These are phyloP conservation scores for Tyrophagus putrescentiae DNA, from an alignment of 1,140 invertebrate species.

Conservation along the genomic window DNA sequence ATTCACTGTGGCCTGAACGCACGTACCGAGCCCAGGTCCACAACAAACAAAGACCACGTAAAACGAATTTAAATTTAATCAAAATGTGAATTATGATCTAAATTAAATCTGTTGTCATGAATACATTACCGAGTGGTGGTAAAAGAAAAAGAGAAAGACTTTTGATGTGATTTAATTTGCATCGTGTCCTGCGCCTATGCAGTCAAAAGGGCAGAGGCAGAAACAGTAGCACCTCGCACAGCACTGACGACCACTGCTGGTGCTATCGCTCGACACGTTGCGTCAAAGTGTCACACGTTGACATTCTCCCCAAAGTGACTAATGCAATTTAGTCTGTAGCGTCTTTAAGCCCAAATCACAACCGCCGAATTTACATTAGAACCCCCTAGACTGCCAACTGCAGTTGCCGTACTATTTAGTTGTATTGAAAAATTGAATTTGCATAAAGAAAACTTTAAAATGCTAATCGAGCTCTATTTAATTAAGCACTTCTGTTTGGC, in stretches of 20 bases:
- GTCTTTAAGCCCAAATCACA: background rate
- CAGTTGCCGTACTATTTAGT: background rate
- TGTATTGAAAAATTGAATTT: no score
- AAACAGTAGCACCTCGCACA: no score
- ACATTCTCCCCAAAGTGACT: slow-evolving; percentile 4
- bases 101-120: slow-evolving; percentile 12
- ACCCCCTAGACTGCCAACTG: background rate
- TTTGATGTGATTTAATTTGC: no score
- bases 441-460: slow-evolving; percentile 7
- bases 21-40: no score
- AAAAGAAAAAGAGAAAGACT: background rate
- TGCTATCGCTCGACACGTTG: background rate
- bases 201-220: no score
- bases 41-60: no score
- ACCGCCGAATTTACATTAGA: no score
- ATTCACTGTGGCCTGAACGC: no score
- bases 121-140: background rate
- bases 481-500: no score
- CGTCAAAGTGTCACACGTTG: background rate
- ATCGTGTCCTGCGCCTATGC: no score
- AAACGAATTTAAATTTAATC: slow-evolving; percentile 10
- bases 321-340: slow-evolving; percentile 11
- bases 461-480: slow-evolving; percentile 7
- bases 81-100: slow-evolving; percentile 10
- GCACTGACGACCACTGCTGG: no score